Conservation (phyloP, 2,113 vertebrate species). For the Ictalurus furcatus region DNA sequence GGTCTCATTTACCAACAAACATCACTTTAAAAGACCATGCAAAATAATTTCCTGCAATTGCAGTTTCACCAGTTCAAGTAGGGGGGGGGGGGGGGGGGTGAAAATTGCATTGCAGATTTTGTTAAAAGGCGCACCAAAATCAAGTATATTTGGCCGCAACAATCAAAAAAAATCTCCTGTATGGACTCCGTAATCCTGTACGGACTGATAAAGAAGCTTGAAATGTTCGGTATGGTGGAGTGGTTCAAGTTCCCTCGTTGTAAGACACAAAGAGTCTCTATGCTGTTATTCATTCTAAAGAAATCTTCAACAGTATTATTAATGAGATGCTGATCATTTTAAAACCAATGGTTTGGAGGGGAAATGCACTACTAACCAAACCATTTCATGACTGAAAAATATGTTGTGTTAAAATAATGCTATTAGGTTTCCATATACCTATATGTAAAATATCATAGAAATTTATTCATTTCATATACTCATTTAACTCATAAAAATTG, state of each 20-base stretch:
- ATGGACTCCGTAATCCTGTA: too few relatives aligned
- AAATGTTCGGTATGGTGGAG: not conserved
- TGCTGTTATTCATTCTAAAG: not conserved
- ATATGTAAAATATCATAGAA: not conserved
- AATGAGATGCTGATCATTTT: not conserved
- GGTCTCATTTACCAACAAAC: too few relatives aligned
- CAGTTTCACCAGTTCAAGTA: too few relatives aligned
- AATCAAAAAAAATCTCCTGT: too few relatives aligned
- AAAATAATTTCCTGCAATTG: too few relatives aligned
- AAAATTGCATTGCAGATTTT: too few relatives aligned
- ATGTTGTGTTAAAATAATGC: not conserved
- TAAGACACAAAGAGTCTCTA: not conserved
- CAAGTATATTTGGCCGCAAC: too few relatives aligned
- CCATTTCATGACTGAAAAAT: not conserved
- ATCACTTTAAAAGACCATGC: too few relatives aligned
- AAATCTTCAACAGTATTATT: not conserved
- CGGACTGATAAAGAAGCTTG: not conserved
- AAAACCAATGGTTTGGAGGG: not conserved
- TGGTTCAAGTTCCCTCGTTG: not conserved
- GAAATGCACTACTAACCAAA: not conserved
- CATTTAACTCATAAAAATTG: not conserved
- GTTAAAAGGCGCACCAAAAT: too few relatives aligned
- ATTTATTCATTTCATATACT: not conserved
- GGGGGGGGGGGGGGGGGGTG: too few relatives aligned
- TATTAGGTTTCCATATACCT: not conserved